Percentiles rank a stretch among this genome's conserved stretches.
These are phyloP conservation scores for Rhabdornis inornatus DNA, from an alignment of 2,113 vertebrate genomes.

Conservation along the genomic window DNA sequence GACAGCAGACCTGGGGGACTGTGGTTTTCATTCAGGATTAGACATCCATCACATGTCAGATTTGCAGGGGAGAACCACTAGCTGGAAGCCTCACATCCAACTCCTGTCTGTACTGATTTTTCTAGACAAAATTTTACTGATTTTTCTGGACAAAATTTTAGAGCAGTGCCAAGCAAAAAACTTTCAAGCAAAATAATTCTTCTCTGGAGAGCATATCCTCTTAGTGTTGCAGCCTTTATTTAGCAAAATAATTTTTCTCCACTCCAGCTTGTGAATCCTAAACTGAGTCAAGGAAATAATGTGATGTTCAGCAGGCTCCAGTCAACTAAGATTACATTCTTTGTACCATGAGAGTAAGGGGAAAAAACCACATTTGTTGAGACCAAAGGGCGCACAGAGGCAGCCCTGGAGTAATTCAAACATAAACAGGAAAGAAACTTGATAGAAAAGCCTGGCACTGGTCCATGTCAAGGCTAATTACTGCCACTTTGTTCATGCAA, in stretches of 20 bases:
- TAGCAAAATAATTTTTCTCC: neutral
- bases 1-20: neutral
- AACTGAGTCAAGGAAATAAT: constrained; percentile 49
- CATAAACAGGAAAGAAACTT: constrained; percentile 78
- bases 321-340: constrained; percentile 73
- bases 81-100: neutral
- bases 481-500: constrained; percentile 53
- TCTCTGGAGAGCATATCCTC: neutral
- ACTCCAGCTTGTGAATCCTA: constrained; percentile 36
- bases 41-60: neutral
- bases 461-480: constrained; percentile 72
- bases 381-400: constrained; percentile 61
- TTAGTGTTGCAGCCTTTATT: neutral
- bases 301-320: constrained; percentile 70
- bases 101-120: neutral
- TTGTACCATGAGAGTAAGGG: constrained; percentile 48
- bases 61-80: neutral
- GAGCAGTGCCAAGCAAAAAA: neutral
- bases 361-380: constrained; percentile 30
- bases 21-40: neutral
- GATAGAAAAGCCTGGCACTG: constrained; percentile 71
- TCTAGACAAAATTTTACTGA: neutral
- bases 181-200: neutral
- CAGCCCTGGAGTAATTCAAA: constrained; percentile 70
- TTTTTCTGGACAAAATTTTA: constrained; percentile 3